phyloP scores from a whole-genome alignment of 2,113 vertebrate genomes.

The Vireo altiloquus region DNA sequence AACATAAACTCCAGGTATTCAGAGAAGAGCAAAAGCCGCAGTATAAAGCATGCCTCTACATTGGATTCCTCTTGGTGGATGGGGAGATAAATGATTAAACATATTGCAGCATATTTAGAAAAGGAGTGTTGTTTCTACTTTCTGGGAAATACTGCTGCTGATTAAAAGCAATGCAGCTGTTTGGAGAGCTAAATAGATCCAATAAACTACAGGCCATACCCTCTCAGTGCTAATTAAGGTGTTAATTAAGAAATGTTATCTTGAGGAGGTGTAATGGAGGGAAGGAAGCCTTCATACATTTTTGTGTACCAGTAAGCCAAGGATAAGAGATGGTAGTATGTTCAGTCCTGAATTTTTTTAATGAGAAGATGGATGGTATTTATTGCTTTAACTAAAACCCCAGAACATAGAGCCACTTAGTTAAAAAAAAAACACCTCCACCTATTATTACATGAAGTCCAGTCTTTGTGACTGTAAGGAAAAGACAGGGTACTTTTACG shows the following conservation, averaged over 20 bases:
- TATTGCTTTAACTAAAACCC: not conserved
- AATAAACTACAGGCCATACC: constrained; percentile 41
- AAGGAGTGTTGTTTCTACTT: not conserved
- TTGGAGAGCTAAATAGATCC: constrained; percentile 32
- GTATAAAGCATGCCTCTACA: not conserved
- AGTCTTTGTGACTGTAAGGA: not conserved
- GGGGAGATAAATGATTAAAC: not conserved
- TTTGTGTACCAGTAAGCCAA: not conserved
- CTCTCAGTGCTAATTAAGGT: constrained; percentile 58
- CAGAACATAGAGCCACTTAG: not conserved
- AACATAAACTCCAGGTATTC: not conserved
- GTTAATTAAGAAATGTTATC: constrained; percentile 60
- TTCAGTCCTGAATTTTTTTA: not conserved
- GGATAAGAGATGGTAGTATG: not conserved
- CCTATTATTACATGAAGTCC: not conserved
- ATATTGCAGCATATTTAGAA: constrained; percentile 3
- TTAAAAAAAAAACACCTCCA: not conserved
- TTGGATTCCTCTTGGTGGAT: not conserved
- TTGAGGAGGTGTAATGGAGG: not conserved
- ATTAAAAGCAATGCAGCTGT: constrained; percentile 54
- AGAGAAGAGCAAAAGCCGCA: not conserved
- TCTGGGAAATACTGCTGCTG: constrained; percentile 14
- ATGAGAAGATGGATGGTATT: not conserved
- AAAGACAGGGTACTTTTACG: not conserved
- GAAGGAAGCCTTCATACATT: not conserved